These are phyloP conservation scores for Moxostoma hubbsi DNA, from an alignment of 2,797 vertebrate genomes.

Conservation along the genomic window DNA sequence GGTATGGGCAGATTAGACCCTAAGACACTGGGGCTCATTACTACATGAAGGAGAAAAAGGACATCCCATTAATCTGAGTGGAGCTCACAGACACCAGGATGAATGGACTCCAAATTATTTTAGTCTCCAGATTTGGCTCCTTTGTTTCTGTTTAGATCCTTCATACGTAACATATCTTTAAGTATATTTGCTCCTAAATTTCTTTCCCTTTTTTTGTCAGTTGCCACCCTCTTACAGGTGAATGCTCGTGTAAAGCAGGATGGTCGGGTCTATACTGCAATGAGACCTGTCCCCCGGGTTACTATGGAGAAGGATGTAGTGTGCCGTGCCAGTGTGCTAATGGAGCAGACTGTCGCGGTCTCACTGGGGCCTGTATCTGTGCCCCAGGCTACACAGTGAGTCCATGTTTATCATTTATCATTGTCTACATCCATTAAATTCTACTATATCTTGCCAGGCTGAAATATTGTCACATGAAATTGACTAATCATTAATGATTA, in stretches of 20 bases:
- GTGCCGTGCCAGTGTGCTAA: conserved; percentile 89
- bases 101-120: conserved; percentile 61
- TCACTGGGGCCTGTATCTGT: conserved; percentile 88
- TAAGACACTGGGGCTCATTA: conserved; percentile 71
- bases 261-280: conserved; percentile 96
- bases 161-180: conserved; percentile 5
- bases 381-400: conserved; percentile 93
- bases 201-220: conserved; percentile 70
- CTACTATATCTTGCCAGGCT: not conserved
- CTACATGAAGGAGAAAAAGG: conserved; percentile 73
- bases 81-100: conserved; percentile 58
- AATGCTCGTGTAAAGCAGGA: conserved; percentile 91
- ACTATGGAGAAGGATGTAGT: conserved; percentile 87
- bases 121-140: conserved; percentile 33
- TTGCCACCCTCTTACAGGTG: conserved; percentile 96
- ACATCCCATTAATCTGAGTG: conserved; percentile 69
- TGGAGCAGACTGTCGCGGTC: conserved; percentile 90
- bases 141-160: conserved; percentile 44
- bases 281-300: conserved; percentile 89
- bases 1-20: conserved; percentile 69
- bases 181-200: conserved; percentile 21
- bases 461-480: conserved; percentile 29
- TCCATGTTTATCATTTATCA: conserved; percentile 39
- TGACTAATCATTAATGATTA: conserved; percentile 23
- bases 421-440: conserved; percentile 25